Base-by-base conservation (phyloP, 2,113 vertebrate genomes). In the Grammomys dolichurus region DNA sequence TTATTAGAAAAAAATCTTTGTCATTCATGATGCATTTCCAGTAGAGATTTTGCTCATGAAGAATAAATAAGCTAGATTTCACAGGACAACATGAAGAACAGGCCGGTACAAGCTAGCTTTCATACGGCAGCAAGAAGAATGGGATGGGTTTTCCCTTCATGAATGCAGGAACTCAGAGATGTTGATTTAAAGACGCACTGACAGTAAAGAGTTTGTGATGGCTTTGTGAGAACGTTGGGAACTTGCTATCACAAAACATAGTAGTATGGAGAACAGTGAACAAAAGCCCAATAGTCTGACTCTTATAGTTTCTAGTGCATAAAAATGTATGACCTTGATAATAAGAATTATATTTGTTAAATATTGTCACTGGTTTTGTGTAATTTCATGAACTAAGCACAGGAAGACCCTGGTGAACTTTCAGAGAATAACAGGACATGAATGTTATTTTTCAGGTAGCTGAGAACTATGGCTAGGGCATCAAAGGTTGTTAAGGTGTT, bases 1-100 rank as follows among this genome's bases (percentile, higher is more conserved):
- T 19, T 76, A 94, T 92, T 94, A 63, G 22, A 86, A 94, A 86
- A 82, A 51, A 75, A 81, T 20, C 14, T 11, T 33, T 93, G 7
- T 31, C 12, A 4, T 4, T 40, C 72, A 54, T 0, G 0, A 40
- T 7, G 0, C 51, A 76, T 43, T 88, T 26, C 9, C 80, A 19
- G 31, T 69, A 90, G 8, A 4, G 90, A 95, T 88, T 84, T 70
- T 87, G 33, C 13, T 94, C 33, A 73, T n/a, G 13, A 17, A 46
- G 6, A 87, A 76, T 31, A 10, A 36, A 67, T 26, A 14, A 93
- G 10, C 16, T 65, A 51, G 54, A 56, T 82, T 94, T 78, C 31
- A 92, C 28, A 16, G 84, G 51, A 93, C 56, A 7, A 51, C 51
- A 51, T 51, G 51, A 51, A 51, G 51, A 51, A 51, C 51, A 51